phyloP scores from a whole-genome alignment of 2,888 invertebrate species.

The Ichneumon xanthorius region DNA sequence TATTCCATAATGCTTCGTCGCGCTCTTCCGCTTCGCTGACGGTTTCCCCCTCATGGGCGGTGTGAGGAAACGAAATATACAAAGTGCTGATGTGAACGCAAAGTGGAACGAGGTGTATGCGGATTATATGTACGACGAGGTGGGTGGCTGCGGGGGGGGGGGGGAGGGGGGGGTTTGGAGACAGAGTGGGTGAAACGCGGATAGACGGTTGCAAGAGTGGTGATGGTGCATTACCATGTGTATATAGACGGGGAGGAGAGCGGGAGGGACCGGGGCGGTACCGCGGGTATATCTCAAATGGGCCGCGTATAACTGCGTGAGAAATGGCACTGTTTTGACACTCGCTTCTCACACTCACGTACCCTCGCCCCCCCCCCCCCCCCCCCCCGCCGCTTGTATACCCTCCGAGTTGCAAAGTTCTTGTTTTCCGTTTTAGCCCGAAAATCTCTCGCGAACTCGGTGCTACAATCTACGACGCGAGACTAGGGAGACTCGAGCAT shows the following conservation, averaged over 20 bases:
- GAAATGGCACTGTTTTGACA: conserved; percentile 83
- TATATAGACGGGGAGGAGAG: conserved; percentile 7
- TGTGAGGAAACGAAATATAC: conserved; percentile 62
- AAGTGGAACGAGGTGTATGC: conserved; percentile 49
- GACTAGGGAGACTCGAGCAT: conserved; percentile 4
- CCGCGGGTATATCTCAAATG: conserved; percentile 76
- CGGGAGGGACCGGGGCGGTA: conserved; percentile 11
- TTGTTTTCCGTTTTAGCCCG: neutral
- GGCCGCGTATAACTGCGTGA: conserved; percentile 80
- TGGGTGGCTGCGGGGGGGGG: neutral
- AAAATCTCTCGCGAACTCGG: neutral
- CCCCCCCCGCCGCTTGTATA: neutral
- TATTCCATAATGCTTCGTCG: conserved; percentile 73
- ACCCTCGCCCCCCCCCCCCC: too few relatives aligned
- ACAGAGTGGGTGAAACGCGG: conserved; percentile 22
- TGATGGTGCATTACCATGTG: conserved; percentile 38
- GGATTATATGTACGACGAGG: conserved; percentile 28
- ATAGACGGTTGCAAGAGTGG: conserved; percentile 36
- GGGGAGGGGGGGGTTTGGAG: neutral
- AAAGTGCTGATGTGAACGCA: conserved; percentile 65
- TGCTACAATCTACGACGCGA: conserved; percentile 45
- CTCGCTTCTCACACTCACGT: conserved; percentile 59
- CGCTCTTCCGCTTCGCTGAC: conserved; percentile 61
- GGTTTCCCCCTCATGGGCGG: conserved; percentile 13
- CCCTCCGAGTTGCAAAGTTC: conserved; percentile 8